Evolutionary conservation across 2,888 invertebrate genomes (phyloP).

Genomic region (Luperina nickerlii): DNA sequence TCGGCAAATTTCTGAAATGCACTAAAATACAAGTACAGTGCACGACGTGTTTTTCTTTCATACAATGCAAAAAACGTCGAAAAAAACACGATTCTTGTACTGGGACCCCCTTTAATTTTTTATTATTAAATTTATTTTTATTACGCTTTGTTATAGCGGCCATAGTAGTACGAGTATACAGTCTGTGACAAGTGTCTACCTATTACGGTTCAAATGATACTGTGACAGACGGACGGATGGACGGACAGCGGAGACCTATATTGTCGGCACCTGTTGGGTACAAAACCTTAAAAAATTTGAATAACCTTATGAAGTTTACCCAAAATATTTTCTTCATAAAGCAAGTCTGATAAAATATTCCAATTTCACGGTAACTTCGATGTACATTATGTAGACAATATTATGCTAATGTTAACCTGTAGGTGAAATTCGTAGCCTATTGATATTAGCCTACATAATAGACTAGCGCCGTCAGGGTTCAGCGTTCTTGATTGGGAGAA

Average conservation of each 20-base stretch:
- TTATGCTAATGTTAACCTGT: slow-evolving; percentile 74
- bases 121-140: neutral
- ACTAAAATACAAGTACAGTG: neutral
- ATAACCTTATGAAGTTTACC: neutral
- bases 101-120: neutral
- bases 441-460: slow-evolving; percentile 38
- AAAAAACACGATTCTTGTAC: neutral
- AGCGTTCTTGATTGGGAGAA: neutral
- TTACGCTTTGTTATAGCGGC: neutral
- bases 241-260: neutral
- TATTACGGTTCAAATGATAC: neutral
- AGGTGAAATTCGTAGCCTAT: slow-evolving; percentile 53
- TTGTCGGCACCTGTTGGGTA: neutral
- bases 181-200: neutral
- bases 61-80: neutral
- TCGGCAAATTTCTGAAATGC: neutral
- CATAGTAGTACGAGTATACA: too few species aligned
- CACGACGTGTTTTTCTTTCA: neutral
- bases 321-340: slow-evolving; percentile 33
- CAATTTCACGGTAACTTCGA: slow-evolving; percentile 52
- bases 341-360: slow-evolving; percentile 34
- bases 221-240: neutral
- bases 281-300: neutral
- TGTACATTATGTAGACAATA: slow-evolving; percentile 78
- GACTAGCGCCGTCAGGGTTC: slow-evolving; percentile 3